Evolutionary conservation across 1,140 invertebrate genomes (phyloP).

Genomic region (Thaumatotibia leucotreta): DNA sequence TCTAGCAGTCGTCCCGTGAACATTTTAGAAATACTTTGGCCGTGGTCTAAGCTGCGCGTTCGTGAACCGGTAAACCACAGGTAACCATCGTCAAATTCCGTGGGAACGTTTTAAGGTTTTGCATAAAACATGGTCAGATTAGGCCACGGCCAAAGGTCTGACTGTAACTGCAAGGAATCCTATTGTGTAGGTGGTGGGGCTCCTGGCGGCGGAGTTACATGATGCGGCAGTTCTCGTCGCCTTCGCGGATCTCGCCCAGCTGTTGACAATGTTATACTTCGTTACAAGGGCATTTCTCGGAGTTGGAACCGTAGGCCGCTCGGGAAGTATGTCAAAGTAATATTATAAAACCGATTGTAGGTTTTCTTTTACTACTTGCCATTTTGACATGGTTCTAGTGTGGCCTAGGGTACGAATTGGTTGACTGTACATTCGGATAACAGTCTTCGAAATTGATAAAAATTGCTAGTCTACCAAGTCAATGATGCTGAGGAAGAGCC

Average conservation of each 20-base stretch:
- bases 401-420: too few species aligned
- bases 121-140: neutral
- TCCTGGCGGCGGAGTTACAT: conserved; percentile 55
- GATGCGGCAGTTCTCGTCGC: conserved; percentile 68
- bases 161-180: conserved; percentile 17
- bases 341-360: too few species aligned
- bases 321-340: too few species aligned
- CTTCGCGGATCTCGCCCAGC: conserved; percentile 60
- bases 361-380: too few species aligned
- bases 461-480: too few species aligned
- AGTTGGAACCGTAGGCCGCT: too few species aligned
- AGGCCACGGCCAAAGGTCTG: neutral
- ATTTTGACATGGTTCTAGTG: too few species aligned
- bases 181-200: conserved; percentile 34
- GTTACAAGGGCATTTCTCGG: too few species aligned
- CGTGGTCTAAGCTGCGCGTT: neutral
- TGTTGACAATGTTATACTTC: conserved; percentile 29
- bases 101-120: neutral
- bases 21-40: neutral
- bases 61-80: neutral
- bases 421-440: too few species aligned
- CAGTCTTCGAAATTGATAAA: too few species aligned
- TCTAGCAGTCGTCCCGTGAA: conserved; percentile 5
- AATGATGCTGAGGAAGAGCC: too few species aligned
- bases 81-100: too few species aligned